phyloP scores from a whole-genome alignment of 2,113 vertebrate species.

The Apistogramma diplotaenia region DNA sequence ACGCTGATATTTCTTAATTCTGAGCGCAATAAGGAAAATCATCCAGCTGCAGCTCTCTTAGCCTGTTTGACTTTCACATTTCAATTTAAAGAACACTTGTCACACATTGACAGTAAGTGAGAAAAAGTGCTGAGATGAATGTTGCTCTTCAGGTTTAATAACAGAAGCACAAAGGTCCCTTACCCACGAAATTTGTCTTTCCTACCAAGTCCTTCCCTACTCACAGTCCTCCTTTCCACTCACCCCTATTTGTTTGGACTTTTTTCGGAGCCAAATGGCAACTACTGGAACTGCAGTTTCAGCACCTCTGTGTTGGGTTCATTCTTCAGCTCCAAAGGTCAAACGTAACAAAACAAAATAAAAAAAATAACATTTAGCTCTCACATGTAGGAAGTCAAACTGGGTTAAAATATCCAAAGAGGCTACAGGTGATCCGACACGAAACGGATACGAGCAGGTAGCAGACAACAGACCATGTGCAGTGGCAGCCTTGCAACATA shows the following conservation, averaged over 20 bases:
- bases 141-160: neutral
- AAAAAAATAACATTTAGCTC: neutral
- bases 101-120: neutral
- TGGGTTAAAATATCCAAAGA: neutral
- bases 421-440: neutral
- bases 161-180: neutral
- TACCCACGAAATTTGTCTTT: neutral
- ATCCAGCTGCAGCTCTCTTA: neutral
- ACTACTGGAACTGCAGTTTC: neutral
- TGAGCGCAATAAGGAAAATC: neutral
- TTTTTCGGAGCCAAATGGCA: neutral
- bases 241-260: neutral
- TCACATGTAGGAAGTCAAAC: neutral
- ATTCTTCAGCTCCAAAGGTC: neutral
- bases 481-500: slow-evolving; percentile 10
- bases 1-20: neutral
- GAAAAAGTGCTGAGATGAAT: neutral
- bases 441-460: neutral
- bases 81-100: neutral
- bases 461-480: neutral
- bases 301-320: neutral
- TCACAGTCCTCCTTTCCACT: neutral
- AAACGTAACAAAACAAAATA: neutral
- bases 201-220: neutral
- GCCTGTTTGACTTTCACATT: neutral